Evolutionary conservation across 1,140 invertebrate genomes (phyloP), one percentile per base, ranked within the genome.

Genomic region (Drosophila littoralis): DNA sequence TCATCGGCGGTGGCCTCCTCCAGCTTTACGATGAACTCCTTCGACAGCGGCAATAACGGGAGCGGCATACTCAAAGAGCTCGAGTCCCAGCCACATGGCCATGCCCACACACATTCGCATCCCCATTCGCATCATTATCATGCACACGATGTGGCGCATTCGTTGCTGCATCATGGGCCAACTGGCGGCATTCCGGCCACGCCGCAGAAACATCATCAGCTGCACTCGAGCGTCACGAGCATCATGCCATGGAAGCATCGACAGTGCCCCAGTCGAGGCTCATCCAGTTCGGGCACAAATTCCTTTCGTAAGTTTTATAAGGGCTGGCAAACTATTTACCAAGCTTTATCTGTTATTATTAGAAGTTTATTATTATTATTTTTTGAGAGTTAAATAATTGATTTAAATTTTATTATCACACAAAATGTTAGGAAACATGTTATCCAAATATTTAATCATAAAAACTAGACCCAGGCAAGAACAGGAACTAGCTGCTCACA

Each of bases 221-320:
- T 85, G 50, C 84, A 90, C 60, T 88, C 83, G 54, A 89, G 85
- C 72, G 76, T 90, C 35, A 90, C 86, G 12, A 91, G 90, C 81
- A 91, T 91, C 46, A 92, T 92, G 90, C 91, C 91, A 7, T 92
- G 91, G 91, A 92, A 92, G 58, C 91, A 92, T 71, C 79, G 91
- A 51, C 91, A 92, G 55, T 91, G 91, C 75, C 91, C 91, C 59
- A 92, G 91, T 65, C 80, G 91, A 45, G 88, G 90, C 36, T 92
- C 91, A 45, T 92, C 91, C 58, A 92, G 91, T 48, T 92, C 91
- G 42, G 91, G 88, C 68, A 92, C 91, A 28, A 92, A 91, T 45
- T 91, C 88, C 38, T 92, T 92, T 61, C 90, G 91, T 92, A 89
- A 92, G 88, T 92, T 58, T 3, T 9, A 36, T 46, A 43, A 43